Base-by-base conservation (phyloP, 2,888 invertebrate genomes). In the Orgyia antiqua region DNA sequence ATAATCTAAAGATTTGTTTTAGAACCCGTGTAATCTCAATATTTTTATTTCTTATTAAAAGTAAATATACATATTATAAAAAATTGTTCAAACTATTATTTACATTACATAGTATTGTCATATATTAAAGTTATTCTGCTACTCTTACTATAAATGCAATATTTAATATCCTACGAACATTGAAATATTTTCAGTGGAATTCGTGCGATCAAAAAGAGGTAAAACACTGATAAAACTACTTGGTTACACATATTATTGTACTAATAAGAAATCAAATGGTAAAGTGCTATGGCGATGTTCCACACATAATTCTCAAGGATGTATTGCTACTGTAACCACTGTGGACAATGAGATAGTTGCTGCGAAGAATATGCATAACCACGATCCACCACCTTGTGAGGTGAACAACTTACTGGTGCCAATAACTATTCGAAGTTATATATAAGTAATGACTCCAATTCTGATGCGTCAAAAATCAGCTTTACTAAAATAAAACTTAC, bases 101-200 rank as follows among this genome's bases (percentile, higher is more conserved):
- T 11, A 4, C 24, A 5, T 24, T 24, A 24, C 11, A 11, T 6
- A 11, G 24, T 11, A 10, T 10, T 4, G 4, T 24, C 24, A 3
- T 10, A 21, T 8, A 10, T 24, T 3, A 24, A 18, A 18, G 8
- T 2, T 18, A 18, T n/a, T n/a, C n/a, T n/a, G n/a, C n/a, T n/a
- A n/a, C n/a, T n/a, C n/a, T n/a, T n/a, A n/a, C n/a, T n/a, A n/a
- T n/a, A n/a, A n/a, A n/a, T n/a, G n/a, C n/a, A n/a, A n/a, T n/a
- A n/a, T n/a, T n/a, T n/a, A n/a, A n/a, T n/a, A n/a, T n/a, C n/a
- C n/a, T n/a, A n/a, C n/a, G n/a, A n/a, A 18, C 8, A 3, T 8
- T 18, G 8, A 18, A 18, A n/a, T 20, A n/a, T 20, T 43, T 49
- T 19, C 42, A 47, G 43, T 29, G 19, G 31, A 31, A 13, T 40